Evolutionary conservation across 2,797 vertebrate genomes (phyloP), one percentile per base, ranked within the genome.

Genomic region (Crenuchus spilurus): DNA sequence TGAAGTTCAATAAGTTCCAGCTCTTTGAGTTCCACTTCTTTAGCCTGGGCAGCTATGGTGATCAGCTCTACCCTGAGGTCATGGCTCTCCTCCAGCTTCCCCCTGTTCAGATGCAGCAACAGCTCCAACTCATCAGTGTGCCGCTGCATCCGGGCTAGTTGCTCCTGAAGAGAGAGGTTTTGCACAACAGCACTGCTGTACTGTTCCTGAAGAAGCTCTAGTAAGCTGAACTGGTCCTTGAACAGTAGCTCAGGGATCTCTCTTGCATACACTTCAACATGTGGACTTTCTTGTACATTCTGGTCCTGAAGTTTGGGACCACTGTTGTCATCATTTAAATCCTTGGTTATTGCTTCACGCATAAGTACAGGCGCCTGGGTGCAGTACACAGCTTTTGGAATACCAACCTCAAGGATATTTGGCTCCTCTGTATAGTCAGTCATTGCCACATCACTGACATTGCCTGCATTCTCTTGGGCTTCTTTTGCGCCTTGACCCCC

Each of bases 131-230:
- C 84, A 30, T 85, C 74, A 0, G 87, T 81, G 70, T 86, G 91
- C 72, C 90, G 85, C 75, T 92, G 90, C n/a, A 95, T 92, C 18
- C 89, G 82, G n/a, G 82, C 63, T 18, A 95, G 83, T 10, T 92
- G 79, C 0, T 87, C 81, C 0, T 84, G 88, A 1, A 96, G 87
- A 61, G 94, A 87, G 14, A 89, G 2, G 0, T 91, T 92, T 76
- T 93, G 91, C 6, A 88, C 85, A 0, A 64, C 67, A 10, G 84
- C 57, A 0, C 65, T 73, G 52, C 48, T 70, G 52, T 74, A 87
- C 39, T 84, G 75, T 18, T 52, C 42, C 42, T 81, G 81, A 0
- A 86, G 61, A 31, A 77, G 75, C 1, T 74, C 57, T 2, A 83
- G 2, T 14, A 78, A 33, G 11, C 3, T 1, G n/a, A 64, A 76